Base-by-base conservation (phyloP, 2,888 invertebrate species). In the Doris montereyensis region DNA sequence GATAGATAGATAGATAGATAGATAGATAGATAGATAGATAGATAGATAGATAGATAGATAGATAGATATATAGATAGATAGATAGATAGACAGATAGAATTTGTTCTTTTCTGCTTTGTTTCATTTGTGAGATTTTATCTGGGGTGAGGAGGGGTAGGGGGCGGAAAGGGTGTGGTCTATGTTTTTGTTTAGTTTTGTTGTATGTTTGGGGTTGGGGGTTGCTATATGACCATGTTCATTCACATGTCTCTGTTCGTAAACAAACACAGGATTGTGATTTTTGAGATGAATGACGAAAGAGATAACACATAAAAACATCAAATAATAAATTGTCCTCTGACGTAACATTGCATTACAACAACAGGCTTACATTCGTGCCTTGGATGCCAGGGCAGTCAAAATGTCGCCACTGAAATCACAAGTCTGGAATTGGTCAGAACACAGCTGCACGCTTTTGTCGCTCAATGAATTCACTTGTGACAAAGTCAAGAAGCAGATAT, bases 1-100 rank as follows among this genome's bases (percentile, higher is more conserved):
- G 71, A 41, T 10, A 35, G 71, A 41, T 32, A 41, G 71, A 41
- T 32, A 41, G 71, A 41, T 32, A 41, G 71, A 41, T 32, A 41
- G 41, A 8, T 1, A 21, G 41, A 21, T n/a, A 21, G 41, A 41
- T 1, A 41, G 71, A 41, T 26, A 41, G 41, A 52, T 34, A 72
- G 72, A 72, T 28, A n/a, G 52, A 52, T n/a, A 21, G 24, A 21
- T n/a, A 21, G 41, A 41, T n/a, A 21, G 41, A 21, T 13, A 21
- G 41, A 21, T n/a, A 41, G 41, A 21, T n/a, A 21, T 21, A 21
- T 1, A 52, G 52, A 52, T 21, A 41, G 1, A 1, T 13, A n/a
- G 10, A 41, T 3, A 35, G 41, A 71, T 35, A 24, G 24, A 35
- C 10, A 24, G 41, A 32, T 21, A 32, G 41, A 32, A 41, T 32